Evolutionary conservation across 37 sponge, comb jelly and placozoan genomes (phyloP), one percentile per base, ranked within the genome.

Genomic region (Eunapius fragilis): DNA sequence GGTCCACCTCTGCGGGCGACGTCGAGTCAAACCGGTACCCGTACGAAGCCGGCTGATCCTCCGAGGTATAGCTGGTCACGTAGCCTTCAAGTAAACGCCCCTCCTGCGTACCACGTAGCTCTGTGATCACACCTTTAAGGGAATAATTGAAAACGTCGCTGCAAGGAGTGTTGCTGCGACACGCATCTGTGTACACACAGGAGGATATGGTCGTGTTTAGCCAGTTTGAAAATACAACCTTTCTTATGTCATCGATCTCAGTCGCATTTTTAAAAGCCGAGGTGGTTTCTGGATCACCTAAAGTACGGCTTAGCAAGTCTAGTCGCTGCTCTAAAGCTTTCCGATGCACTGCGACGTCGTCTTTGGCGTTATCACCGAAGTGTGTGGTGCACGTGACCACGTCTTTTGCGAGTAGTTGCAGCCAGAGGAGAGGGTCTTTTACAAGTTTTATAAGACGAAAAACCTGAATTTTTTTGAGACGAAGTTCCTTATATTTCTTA

Each of bases 371-470:
- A 17, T 25, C 19, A 22, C 3, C 22, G 19, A 31, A 34, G 31
- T 73, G 34, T 25, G 25, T 36, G 45, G 45, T 22, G 25, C 23
- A 13, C 38, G 45, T 77, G 38, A 14, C n/a, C 3, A 5, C 2
- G 2, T 19, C 74, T 3, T 13, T 10, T 28, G 34, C n/a, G 25
- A 22, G 19, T 25, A 77, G 77, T 77, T 3, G 77, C 24, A 77
- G 37, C 77, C 77, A 77, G 25, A 77, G 37, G 23, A 77, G 77
- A 1, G 77, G 77, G 38, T 77, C 77, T 77, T 4, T 22, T 2
- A 36, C 38, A 2, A 33, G n/a, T n/a, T n/a, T n/a, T n/a, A n/a
- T n/a, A n/a, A n/a, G n/a, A n/a, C n/a, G n/a, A n/a, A n/a, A n/a
- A n/a, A n/a, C n/a, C n/a, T n/a, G n/a, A n/a, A n/a, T n/a, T n/a